Evolutionary conservation across 1,140 invertebrate genomes (phyloP), one percentile per base, ranked within the genome.

Genomic region (Bombus turneri): DNA sequence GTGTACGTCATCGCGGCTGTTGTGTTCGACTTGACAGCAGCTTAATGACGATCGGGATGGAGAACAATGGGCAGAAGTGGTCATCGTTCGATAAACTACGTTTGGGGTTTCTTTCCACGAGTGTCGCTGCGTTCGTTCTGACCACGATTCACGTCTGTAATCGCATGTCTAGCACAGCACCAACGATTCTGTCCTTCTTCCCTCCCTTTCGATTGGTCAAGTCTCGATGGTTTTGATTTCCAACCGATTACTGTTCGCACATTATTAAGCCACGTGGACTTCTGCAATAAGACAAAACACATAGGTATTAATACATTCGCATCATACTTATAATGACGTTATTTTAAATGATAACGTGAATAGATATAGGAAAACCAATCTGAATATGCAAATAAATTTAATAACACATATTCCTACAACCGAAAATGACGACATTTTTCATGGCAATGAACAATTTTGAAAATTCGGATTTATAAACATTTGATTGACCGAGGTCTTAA

Each of bases 1-100:
- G 81, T 91, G 87, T 28, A 94, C 90, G 47, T 94, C 92, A 83
- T 91, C 91, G 47, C 93, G 91, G 57, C 90, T 92, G 31, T 15
- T 85, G 15, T 71, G 81, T 6, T 91, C 88, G 25, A 78, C 78
- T 18, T 90, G 87, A 15, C 90, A 90, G 13, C 91, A 91, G n/a
- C 79, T 87, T 68, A 91, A 69, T 3, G 89, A 87, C 13, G 87
- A 91, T 10, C 81, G 74, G 0, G 89, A 86, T 31, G 90, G 89
- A 1, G 90, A 91, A 34, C 77, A 88, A 0, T 74, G 74, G 10
- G 86, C n/a, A 37, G 72, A 28, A 0, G 69, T 68, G 71, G 57
- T 81, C 88, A 86, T 89, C 37, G 34, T 81, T 39, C 37, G 25
- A 75, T 78, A 15, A 41, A 37, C 6, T 15, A n/a, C 12, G 31